Base-by-base conservation (phyloP, 2,113 vertebrate species). In the Osmerus mordax region DNA sequence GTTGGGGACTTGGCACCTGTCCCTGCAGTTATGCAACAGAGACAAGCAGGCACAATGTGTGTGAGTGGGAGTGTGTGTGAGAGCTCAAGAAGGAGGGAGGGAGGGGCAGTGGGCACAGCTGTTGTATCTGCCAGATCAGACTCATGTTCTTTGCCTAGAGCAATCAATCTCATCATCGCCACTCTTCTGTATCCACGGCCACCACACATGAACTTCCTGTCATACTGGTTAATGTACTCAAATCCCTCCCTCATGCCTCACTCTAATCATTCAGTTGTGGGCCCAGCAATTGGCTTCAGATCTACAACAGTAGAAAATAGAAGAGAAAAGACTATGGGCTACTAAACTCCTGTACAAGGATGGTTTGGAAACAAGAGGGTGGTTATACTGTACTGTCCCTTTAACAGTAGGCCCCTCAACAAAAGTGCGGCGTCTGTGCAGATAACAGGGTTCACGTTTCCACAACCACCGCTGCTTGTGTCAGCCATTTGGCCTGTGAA, bases 1-100 rank as follows among this genome's bases (percentile, higher is more conserved):
- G 62, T 72, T 80, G 75, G 62, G 41, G 72, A 65, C 76, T 79
- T 81, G 78, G 78, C 82, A 87, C 79, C 74, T 70, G 78, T 80
- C 70, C 65, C 69, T 47, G 64, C 73, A 70, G 82, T 86, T 82
- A 84, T 70, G 76, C 69, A 83, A 86, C 56, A 78, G 69, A 76
- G 41, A 47, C 58, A 23, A 58, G 58, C 63, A 41, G 62, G 12
- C 29, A 47, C 51, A 25, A 14, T 65, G 23, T 64, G 71, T 67
- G 72, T 16, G 58, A n/a, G 51, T 59, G 41, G 51, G 28, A 3
- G 47, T n/a, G 61, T 29, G 74, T 29, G 32, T 65, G 16, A 70
- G 65, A 75, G 36, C 72, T 79, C 47, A 47, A 36, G 72, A 69
- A 74, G 53, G 11, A 15, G 21, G 18, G 71, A 52, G 52, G 69